Evolutionary conservation across 2,888 invertebrate genomes (phyloP), one percentile per base, ranked within the genome.

Genomic region (Polyploca ridens): DNA sequence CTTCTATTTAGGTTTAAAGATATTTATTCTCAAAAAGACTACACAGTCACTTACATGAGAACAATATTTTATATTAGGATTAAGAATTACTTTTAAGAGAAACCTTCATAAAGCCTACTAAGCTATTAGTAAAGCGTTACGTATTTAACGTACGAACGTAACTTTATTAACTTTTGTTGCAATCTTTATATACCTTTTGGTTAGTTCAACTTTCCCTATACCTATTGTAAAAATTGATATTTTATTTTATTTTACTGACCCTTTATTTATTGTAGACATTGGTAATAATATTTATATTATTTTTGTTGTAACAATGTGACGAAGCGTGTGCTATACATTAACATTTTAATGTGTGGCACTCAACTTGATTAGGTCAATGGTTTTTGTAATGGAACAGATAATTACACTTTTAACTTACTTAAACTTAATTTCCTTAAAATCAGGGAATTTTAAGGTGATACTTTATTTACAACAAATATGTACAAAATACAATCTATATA

Each of bases 191-290:
- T 16, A 54, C 10, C 19, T 19, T 54, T 54, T 54, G 1, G 1
- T 54, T 54, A 16, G n/a, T 49, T 16, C 2, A 54, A 19, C 54
- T 54, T 54, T 54, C 54, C 54, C 54, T 54, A 19, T 19, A 19
- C 54, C 54, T 54, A 54, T 54, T 19, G 19, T 54, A 54, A 54
- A 54, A 54, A 8, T 54, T 54, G 54, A 54, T 54, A 19, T 8
- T 54, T 54, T 54, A 54, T 54, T 16, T 54, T 54, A 49, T 49
- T 49, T 2, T 49, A 27, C 2, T 27, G 27, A 27, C 54, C 54
- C 54, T 54, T 54, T 19, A 19, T 19, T 19, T 54, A 54, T 54
- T 19, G 19, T 54, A 27, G 2, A 27, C 2, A 5, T 49, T 49
- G 49, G n/a, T 16, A 16, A 49, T 49, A 49, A 49, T 49, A 5